These are phyloP conservation scores for Babylonia areolata DNA, from an alignment of 1,140 invertebrate genomes.

Conservation along the genomic window DNA sequence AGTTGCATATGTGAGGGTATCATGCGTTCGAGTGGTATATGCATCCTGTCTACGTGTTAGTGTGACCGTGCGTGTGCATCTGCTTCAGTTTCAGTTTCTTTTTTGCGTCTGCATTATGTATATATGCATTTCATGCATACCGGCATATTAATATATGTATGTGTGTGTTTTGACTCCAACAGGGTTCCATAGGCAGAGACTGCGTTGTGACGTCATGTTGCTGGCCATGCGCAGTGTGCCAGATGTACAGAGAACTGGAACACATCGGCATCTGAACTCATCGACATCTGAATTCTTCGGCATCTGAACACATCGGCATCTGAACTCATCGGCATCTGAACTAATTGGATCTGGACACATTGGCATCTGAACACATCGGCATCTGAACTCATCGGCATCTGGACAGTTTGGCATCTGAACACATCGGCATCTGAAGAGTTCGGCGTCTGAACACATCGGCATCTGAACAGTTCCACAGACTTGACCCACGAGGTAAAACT, in stretches of 20 bases:
- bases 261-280: slow-evolving; percentile 21
- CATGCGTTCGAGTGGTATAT: too few species aligned
- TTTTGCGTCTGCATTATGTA: not conserved
- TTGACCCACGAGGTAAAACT: not conserved
- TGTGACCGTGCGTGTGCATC: too few species aligned
- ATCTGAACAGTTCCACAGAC: not conserved
- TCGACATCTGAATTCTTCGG: not conserved
- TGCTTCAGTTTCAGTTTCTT: too few species aligned
- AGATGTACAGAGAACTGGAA: slow-evolving; percentile 40
- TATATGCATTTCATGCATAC: not conserved
- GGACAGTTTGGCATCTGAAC: not conserved
- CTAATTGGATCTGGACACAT: too few species aligned
- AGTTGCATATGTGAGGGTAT: too few species aligned
- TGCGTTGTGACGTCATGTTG: slow-evolving; percentile 41
- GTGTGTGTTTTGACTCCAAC: not conserved
- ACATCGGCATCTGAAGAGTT: too few species aligned
- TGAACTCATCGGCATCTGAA: too few species aligned
- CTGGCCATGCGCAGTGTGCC: slow-evolving; percentile 43
- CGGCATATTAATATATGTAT: too few species aligned
- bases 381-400: not conserved
- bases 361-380: not conserved
- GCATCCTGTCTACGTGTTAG: too few species aligned
- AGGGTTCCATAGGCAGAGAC: slow-evolving; percentile 27
- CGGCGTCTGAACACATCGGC: not conserved
- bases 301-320: not conserved